Evolutionary conservation across 2,888 invertebrate genomes (phyloP).

Genomic region (Platerodrilus igneus): DNA sequence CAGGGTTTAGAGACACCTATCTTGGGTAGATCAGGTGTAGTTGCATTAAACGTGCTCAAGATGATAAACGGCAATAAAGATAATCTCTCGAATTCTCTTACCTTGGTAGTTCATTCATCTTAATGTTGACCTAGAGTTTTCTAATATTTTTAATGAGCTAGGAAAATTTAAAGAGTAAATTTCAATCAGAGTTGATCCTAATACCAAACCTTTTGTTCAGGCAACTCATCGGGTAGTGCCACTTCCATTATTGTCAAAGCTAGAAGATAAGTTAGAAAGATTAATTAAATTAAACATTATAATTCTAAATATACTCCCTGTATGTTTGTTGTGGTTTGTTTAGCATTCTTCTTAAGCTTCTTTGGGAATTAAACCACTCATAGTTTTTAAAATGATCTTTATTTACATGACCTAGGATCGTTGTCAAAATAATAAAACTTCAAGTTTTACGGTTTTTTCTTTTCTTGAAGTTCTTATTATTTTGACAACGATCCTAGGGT

Average conservation of each 20-base stretch:
- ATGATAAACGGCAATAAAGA: background rate
- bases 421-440: too few relatives aligned
- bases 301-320: constrained; percentile 30
- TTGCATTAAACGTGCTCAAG: background rate
- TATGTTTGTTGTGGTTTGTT: too few relatives aligned
- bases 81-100: background rate
- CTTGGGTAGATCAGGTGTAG: background rate
- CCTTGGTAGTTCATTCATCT: too few relatives aligned
- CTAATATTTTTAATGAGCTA: background rate
- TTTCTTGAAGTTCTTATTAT: too few relatives aligned
- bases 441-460: too few relatives aligned
- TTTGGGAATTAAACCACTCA: too few relatives aligned
- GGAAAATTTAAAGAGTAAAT: constrained; percentile 14
- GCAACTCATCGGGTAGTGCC: constrained; percentile 35
- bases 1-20: background rate
- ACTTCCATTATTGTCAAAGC: constrained; percentile 32
- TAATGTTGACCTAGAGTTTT: background rate
- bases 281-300: constrained; percentile 33
- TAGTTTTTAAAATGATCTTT: too few relatives aligned
- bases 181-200: constrained; percentile 29
- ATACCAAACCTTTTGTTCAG: constrained; percentile 31
- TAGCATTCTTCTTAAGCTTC: too few relatives aligned
- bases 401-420: too few relatives aligned
- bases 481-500: too few relatives aligned
- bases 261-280: constrained; percentile 34